Conservation (phyloP, 2,888 invertebrate species). For the Beris morrisii region DNA sequence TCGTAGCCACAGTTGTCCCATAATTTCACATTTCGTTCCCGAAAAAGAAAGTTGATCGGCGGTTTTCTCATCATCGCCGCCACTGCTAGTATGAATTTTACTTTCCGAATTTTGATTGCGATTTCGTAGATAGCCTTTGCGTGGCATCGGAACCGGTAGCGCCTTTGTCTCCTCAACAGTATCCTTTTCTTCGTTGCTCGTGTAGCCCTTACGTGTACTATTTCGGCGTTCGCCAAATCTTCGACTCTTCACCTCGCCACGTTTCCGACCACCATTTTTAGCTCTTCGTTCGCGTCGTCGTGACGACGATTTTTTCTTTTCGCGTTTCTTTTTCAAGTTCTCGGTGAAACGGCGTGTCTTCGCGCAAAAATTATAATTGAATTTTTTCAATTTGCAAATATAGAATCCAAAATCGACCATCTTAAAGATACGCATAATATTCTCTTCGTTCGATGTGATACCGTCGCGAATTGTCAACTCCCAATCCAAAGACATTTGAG, state of each 20-base stretch:
- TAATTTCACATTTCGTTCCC: constrained; percentile 58
- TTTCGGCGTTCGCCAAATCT: constrained; percentile 40
- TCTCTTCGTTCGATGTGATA: constrained; percentile 65
- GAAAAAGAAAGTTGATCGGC: constrained; percentile 44
- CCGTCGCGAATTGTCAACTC: constrained; percentile 53
- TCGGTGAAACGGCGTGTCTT: constrained; percentile 50
- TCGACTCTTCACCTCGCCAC: constrained; percentile 52
- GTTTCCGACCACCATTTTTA: constrained; percentile 51
- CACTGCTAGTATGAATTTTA: constrained; percentile 47
- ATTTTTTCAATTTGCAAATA: constrained; percentile 56
- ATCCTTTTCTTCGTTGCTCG: constrained; percentile 56
- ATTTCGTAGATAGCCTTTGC: constrained; percentile 54
- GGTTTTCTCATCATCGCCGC: constrained; percentile 54
- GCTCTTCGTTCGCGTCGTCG: constrained; percentile 49
- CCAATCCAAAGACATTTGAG: constrained; percentile 74
- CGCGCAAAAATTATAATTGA: constrained; percentile 55
- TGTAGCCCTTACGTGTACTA: constrained; percentile 42
- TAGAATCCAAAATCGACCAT: constrained; percentile 75
- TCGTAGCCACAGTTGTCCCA: constrained; percentile 87
- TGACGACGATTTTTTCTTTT: constrained; percentile 50
- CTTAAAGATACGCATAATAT: constrained; percentile 73
- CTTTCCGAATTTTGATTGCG: constrained; percentile 48
- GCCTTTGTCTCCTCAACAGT: constrained; percentile 53
- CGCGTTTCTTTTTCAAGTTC: constrained; percentile 52
- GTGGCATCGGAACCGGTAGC: constrained; percentile 30